Base-by-base conservation (phyloP, 2,113 vertebrate species). In the Malurus melanocephalus region DNA sequence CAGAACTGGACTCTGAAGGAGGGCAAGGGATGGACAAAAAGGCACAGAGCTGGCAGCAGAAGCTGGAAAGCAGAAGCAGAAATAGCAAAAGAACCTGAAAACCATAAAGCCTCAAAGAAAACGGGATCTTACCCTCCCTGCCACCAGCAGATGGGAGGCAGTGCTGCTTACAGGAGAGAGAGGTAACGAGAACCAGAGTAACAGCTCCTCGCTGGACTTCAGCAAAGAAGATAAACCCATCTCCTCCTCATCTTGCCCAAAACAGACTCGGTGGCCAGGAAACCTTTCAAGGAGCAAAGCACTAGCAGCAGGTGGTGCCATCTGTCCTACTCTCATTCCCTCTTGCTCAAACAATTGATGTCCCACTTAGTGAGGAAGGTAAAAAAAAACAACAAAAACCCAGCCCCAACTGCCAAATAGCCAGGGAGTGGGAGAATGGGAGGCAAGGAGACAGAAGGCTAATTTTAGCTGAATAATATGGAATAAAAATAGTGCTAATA, bases 271-370 rank as follows among this genome's bases (percentile, higher is more conserved):
- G 51, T 48, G 57, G n/a, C 42, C 52, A 55, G 35, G 42, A 76
- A 80, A n/a, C 18, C 40, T 87, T 43, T 28, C 66, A 67, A 81
- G 71, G 26, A 95, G 79, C 57, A 81, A 78, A 78, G 40, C 40
- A 64, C 7, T 23, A 67, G 79, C 88, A 94, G 88, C 87, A 94
- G 77, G 61, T 53, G 43, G 48, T 90, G 80, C 65, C 73, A 80
- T 77, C 80, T 90, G 68, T 88, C 80, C 87, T 90, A 51, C 26
- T 77, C 48, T 33, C 77, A 84, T 52, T 74, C 23, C 69, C 83
- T 85, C 73, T 74, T 13, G 5, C 60, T 86, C 80, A 68, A 85
- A 57, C 67, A 66, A 35, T 84, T 80, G 26, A 71, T 28, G 56
- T 74, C 52, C 45, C 60, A 55, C 56, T n/a, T 82, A 46, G 27